Evolutionary conservation across 1,140 invertebrate genomes (phyloP), one percentile per base, ranked within the genome.

Genomic region (Neocloeon triangulifer): DNA sequence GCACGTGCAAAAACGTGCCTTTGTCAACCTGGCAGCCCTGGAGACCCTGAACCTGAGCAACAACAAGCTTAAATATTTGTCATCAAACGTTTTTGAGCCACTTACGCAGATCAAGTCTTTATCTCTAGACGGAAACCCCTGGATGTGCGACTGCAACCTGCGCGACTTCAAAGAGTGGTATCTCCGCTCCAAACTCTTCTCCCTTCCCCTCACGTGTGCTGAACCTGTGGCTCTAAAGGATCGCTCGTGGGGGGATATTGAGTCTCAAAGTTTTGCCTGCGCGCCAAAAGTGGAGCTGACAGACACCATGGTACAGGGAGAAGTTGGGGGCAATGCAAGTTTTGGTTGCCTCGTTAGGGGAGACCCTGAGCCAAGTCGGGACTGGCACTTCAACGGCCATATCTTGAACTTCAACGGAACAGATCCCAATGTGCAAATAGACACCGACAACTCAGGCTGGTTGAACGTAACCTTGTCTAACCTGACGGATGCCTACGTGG

Each of bases 121-220:
- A 2, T 65, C 66, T 4, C 49, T 88, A 17, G 73, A 81, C 36
- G 73, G 74, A n/a, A 89, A 89, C 47, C 77, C 72, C 10, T 89
- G 84, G 84, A 61, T 61, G 37, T 89, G 84, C 50, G 81, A 89
- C 45, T 89, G 84, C 51, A 62, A 73, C 29, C 49, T 89, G 28
- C 66, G 78, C 29, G 69, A 69, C 12, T 79, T 89, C 39, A 65
- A 78, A 16, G 64, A 66, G 33, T 86, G 80, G 78, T 66, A 82
- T 42, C 59, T 80, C 34, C 69, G 67, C 33, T 66, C 46, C 10
- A 66, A 68, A 37, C 50, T 78, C 3, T 70, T 71, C 28, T 67
- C 69, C 2, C 60, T 66, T n/a, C 56, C 66, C 2, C 52, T 74
- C 21, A 51, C 50, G 2, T 81, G 76, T 44, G 52, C 53, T 5